These are phyloP conservation scores for Orthosia incerta DNA, from an alignment of 2,888 invertebrate genomes.

Conservation along the genomic window DNA sequence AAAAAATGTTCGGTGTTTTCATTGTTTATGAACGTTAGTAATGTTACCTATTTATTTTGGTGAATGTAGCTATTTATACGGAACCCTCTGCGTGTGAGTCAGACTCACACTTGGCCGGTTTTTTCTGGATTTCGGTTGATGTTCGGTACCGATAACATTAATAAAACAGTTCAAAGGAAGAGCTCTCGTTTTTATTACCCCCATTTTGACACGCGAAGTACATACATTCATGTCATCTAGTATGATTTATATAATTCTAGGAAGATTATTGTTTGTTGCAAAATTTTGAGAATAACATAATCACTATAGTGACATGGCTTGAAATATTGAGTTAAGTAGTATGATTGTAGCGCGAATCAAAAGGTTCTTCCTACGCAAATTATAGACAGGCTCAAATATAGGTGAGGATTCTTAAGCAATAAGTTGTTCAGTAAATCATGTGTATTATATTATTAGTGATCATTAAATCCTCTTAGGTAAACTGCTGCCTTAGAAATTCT, in stretches of 20 bases:
- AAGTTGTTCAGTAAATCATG: constrained; percentile 42
- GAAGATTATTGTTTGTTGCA: constrained; percentile 53
- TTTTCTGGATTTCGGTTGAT: too few relatives aligned
- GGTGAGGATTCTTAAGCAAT: constrained; percentile 17
- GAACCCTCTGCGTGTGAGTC: too few relatives aligned
- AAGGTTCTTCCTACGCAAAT: constrained; percentile 34
- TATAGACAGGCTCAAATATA: constrained; percentile 10
- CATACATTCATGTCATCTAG: constrained; percentile 53
- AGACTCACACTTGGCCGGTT: too few relatives aligned
- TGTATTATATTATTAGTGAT: constrained; percentile 33
- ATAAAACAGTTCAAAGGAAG: too few relatives aligned
- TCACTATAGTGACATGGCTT: constrained; percentile 5
- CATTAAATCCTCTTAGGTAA: constrained; percentile 30
- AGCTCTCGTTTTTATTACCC: too few relatives aligned
- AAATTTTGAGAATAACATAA: constrained; percentile 40
- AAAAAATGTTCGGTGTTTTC: too few relatives aligned
- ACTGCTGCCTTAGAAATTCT: constrained; percentile 15
- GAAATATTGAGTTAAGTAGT: constrained; percentile 30
- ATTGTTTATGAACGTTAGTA: too few relatives aligned
- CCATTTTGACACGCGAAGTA: too few relatives aligned
- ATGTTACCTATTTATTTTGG: too few relatives aligned
- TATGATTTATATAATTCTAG: constrained; percentile 59
- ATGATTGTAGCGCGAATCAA: neutral
- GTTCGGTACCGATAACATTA: too few relatives aligned
- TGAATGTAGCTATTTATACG: too few relatives aligned